These are phyloP conservation scores for Chymomyza amoena DNA, from an alignment of 2,888 invertebrate genomes.

Conservation along the genomic window DNA sequence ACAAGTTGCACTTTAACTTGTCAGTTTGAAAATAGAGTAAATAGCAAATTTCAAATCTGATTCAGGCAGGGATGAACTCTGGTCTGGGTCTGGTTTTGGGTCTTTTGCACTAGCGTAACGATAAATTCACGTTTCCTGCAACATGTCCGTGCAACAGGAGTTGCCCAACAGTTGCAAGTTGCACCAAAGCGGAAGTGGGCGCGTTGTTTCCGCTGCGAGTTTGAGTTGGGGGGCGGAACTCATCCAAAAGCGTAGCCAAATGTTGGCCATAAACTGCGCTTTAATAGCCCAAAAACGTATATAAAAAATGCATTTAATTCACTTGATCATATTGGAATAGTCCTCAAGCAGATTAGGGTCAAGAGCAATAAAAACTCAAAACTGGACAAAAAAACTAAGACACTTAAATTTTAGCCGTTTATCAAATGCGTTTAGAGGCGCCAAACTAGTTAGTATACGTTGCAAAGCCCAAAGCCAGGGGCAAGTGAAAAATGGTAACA, in stretches of 20 bases:
- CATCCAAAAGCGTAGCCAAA: neutral
- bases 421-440: slow-evolving; percentile 48
- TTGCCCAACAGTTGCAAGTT: neutral
- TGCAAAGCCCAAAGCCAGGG: slow-evolving; percentile 65
- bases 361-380: slow-evolving; percentile 47
- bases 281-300: neutral
- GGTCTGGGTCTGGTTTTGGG: neutral
- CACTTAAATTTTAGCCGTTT: slow-evolving; percentile 34
- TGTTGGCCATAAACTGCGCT: neutral
- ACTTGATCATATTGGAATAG: slow-evolving; percentile 14
- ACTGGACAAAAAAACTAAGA: slow-evolving; percentile 13
- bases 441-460: slow-evolving; percentile 40
- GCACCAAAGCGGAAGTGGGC: slow-evolving; percentile 1
- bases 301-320: neutral
- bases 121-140: slow-evolving; percentile 26
- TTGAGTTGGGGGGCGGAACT: neutral
- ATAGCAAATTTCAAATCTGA: neutral
- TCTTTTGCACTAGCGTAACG: slow-evolving; percentile 6
- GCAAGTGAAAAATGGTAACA: slow-evolving; percentile 65
- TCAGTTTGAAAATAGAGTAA: neutral
- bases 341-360: slow-evolving; percentile 57
- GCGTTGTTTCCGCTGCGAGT: neutral
- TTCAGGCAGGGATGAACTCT: neutral
- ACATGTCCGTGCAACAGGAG: slow-evolving; percentile 43
- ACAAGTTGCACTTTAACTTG: neutral